Base-by-base conservation (phyloP, 2,888 invertebrate genomes). In the Patella caerulea region DNA sequence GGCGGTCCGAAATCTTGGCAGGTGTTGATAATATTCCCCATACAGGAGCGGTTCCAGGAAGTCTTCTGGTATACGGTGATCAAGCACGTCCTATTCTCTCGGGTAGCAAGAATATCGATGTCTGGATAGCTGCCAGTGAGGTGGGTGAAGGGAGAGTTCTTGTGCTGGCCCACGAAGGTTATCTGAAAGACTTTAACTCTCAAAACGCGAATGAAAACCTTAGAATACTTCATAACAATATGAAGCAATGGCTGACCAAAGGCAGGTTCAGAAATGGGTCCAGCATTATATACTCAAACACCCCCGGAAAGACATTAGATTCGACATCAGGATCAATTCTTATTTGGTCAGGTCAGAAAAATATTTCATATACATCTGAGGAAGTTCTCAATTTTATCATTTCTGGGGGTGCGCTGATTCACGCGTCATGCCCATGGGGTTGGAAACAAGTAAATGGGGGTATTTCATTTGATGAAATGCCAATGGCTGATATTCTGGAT, bases 371-470 rank as follows among this genome's bases (percentile, higher is more conserved):
- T 24, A 24, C 65, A 3, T 24, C 19, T 65, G 65, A 65, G 3
- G 65, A 65, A 65, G 65, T 65, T 65, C 65, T 65, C 14, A 65
- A 65, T 65, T 65, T 65, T 15, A 14, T 65, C 14, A 65, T 65
- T 24, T 65, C 65, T 65, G 65, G 65, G 0, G 65, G 65, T 24
- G 65, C 65, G 19, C 14, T 65, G 19, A 24, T 65, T 24, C 65
- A 65, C 24, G 24, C 65, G 1, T 12, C 24, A 7, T 65, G 65
- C 24, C 65, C 65, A 65, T 65, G 65, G 65, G 65, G 65, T 14
- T 65, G 65, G 65, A 19, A 24, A 12, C 19, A 24, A 24, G 19
- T 7, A 5, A 19, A 65, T 65, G 24, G 24, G 24, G 65, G 65
- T 3, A 65, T 24, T 3, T 19, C 65, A 24, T 65, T 65, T 65